Percentiles rank a stretch among this genome's conserved stretches.
Conservation (phyloP, 2,797 vertebrate genomes). For the Lemur catta region DNA sequence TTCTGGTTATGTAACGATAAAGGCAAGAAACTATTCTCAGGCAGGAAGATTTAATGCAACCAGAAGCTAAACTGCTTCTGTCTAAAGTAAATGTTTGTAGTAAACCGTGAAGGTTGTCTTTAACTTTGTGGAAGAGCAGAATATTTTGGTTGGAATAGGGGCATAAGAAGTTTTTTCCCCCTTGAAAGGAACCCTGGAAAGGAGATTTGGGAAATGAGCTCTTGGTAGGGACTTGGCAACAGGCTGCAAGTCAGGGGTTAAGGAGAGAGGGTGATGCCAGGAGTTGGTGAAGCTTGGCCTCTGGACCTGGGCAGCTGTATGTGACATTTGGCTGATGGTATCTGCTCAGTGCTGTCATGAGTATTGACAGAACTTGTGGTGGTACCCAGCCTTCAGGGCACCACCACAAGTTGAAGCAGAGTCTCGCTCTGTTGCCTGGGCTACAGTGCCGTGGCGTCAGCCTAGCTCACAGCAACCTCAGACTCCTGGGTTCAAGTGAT, state of each 20-base stretch:
- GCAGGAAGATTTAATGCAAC: conserved; percentile 11
- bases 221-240: neutral
- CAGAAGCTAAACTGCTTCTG: neutral
- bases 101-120: neutral
- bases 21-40: neutral
- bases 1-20: conserved; percentile 30
- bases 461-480: no score
- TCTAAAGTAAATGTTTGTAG: neutral
- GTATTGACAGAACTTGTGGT: neutral
- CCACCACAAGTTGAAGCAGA: no score
- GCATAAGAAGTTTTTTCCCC: neutral
- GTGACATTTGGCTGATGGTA: neutral
- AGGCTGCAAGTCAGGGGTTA: neutral
- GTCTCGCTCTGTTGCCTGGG: no score
- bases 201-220: neutral
- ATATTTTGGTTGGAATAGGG: neutral
- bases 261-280: neutral
- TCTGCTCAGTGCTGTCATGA: neutral
- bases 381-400: neutral
- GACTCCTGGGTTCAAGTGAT: no score
- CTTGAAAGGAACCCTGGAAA: neutral
- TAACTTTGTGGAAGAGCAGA: neutral
- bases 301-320: neutral
- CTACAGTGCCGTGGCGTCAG: no score
- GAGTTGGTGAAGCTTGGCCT: neutral